A percentile compares a stretch with the other conserved stretches of the same genome.
Conservation (phyloP, 2,888 invertebrate species). For the Drosophila kambysellisi region DNA sequence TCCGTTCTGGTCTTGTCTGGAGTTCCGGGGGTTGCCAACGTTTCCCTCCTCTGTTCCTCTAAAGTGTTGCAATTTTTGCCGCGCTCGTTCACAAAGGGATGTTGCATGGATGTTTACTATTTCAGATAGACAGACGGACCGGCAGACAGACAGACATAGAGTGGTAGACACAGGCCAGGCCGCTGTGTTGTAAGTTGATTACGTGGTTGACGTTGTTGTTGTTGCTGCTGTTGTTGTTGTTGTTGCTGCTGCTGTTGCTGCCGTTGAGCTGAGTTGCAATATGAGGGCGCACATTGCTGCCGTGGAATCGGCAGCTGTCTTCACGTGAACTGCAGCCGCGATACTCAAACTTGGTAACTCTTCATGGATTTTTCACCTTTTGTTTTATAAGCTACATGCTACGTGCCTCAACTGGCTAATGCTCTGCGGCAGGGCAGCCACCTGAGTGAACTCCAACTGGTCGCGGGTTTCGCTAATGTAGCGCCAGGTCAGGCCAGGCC, state of each 20-base stretch:
- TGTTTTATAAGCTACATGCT: slow-evolving; percentile 70
- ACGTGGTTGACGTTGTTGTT: slow-evolving; percentile 77
- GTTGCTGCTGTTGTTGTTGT: slow-evolving; percentile 16
- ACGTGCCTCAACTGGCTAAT: slow-evolving; percentile 77
- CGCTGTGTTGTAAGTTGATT: slow-evolving; percentile 74
- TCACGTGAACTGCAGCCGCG: slow-evolving; percentile 64
- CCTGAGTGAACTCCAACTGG: slow-evolving; percentile 38
- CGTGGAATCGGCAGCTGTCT: slow-evolving; percentile 64
- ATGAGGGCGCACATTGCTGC: slow-evolving; percentile 73
- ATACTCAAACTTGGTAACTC: slow-evolving; percentile 56
- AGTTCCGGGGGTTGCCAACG: slow-evolving; percentile 44
- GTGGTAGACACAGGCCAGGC: slow-evolving; percentile 22
- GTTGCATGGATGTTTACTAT: slow-evolving; percentile 51
- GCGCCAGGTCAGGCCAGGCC: slow-evolving; percentile 63
- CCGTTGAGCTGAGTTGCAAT: slow-evolving; percentile 55
- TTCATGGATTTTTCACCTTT: slow-evolving; percentile 62
- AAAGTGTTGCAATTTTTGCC: slow-evolving; percentile 64
- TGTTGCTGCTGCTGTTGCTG: slow-evolving; percentile 40
- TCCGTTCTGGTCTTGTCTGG: slow-evolving; percentile 26
- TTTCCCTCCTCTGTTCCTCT: slow-evolving; percentile 5
- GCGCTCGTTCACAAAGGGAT: slow-evolving; percentile 48
- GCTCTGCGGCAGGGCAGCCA: slow-evolving; percentile 40
- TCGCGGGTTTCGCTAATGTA: slow-evolving; percentile 51
- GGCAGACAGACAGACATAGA: slow-evolving; percentile 17
- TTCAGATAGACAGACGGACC: slow-evolving; percentile 20